phyloP scores from a whole-genome alignment of 2,113 vertebrate species.

The Vulpes ferrilata region DNA sequence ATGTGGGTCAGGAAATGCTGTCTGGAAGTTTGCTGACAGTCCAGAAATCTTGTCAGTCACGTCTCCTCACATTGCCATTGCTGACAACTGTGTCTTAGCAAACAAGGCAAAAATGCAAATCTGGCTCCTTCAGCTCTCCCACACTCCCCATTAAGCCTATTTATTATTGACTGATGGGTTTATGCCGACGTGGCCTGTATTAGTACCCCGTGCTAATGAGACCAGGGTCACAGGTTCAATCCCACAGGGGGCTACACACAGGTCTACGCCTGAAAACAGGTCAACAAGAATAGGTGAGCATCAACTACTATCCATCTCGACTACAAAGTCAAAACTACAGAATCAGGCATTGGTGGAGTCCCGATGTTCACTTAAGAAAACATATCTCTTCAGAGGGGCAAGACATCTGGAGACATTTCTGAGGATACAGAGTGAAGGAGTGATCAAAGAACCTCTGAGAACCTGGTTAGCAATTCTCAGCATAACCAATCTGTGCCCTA shows the following conservation, averaged over 20 bases:
- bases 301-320: neutral
- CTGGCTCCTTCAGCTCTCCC: neutral
- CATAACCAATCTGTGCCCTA: neutral
- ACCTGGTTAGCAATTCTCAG: neutral
- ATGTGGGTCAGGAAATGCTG: neutral
- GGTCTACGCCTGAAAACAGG: neutral
- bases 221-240: neutral
- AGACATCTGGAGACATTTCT: neutral
- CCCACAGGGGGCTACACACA: neutral
- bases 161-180: neutral
- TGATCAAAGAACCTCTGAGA: neutral
- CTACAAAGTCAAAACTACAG: neutral
- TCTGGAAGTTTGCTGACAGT: neutral
- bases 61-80: neutral
- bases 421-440: neutral
- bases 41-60: neutral
- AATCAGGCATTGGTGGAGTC: neutral
- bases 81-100: slow-evolving; percentile 19
- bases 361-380: neutral
- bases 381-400: neutral
- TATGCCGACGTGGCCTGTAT: neutral
- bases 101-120: slow-evolving; percentile 27
- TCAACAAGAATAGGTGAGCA: neutral
- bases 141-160: neutral
- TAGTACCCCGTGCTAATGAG: slow-evolving; percentile 39